Base-by-base conservation (phyloP, 2,888 invertebrate genomes). In the Nasonia oneida region DNA sequence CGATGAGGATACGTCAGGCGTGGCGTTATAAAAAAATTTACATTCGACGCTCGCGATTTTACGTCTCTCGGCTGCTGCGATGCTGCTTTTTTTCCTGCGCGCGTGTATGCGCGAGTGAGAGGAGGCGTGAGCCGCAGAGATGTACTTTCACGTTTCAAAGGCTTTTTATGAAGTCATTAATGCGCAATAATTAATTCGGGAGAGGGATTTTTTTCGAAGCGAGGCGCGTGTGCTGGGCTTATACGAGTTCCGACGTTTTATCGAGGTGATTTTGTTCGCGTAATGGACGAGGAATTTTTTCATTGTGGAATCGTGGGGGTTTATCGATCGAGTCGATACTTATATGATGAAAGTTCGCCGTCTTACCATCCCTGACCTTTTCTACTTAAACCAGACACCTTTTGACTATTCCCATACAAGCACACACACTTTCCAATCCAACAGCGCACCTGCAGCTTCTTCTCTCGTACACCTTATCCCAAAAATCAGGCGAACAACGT, bases 11-110 rank as follows among this genome's bases (percentile, higher is more conserved):
- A 71, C 79, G 71, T 82, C 82, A 74, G 83, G 86, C 70, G 79
- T 76, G 75, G 79, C 79, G 83, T 83, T 86, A 79, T 79, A 83
- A 86, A 83, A 81, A 81, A 82, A 82, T 82, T 67, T 64, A 57
- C 81, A 47, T 77, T 81, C 73, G 81, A 61, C 29, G 67, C 8
- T 50, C n/a, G 76, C 14, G n/a, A 29, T 64, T 64, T 57, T 47
- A 33, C 57, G 33, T 15, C 23, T 76, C n/a, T 3, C 37, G 37
- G 37, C 37, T 67, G 61, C 61, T 33, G 6, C 42, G 47, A 33
- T 6, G 42, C 0, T 39, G 0, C 47, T 37, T 77, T 61, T 61
- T 53, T 50, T n/a, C 18, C 4, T 57, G 5, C 37, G 53, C 53
- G 23, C 74, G 0, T 15, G 57, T 29, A 29, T 1, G 53, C 50